Evolutionary conservation across 2,888 invertebrate genomes (phyloP).

Genomic region (Siphlonurus alternatus): DNA sequence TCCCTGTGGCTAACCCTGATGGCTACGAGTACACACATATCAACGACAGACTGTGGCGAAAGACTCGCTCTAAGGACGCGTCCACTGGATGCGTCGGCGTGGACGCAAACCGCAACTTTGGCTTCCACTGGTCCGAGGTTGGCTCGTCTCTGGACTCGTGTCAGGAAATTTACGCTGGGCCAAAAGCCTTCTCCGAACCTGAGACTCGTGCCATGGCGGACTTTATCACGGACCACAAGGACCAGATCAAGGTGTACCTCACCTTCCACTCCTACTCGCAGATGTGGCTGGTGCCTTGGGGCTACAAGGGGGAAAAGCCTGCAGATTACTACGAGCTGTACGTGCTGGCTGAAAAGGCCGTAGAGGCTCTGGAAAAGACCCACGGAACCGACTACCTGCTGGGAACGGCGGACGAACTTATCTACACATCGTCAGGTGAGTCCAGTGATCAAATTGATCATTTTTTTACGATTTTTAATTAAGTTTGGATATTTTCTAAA

Average conservation of each 20-base stretch:
- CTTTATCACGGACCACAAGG: constrained; percentile 19
- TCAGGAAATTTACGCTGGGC: constrained; percentile 25
- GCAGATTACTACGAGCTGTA: constrained; percentile 21
- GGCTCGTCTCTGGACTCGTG: constrained; percentile 27
- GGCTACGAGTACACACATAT: constrained; percentile 27
- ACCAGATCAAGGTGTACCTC: constrained; percentile 24
- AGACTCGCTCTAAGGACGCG: constrained; percentile 21
- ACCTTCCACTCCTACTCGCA: constrained; percentile 31
- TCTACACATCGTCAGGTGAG: constrained; percentile 19
- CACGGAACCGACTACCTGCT: constrained; percentile 23
- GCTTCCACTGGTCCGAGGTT: constrained; percentile 22
- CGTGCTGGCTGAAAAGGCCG: constrained; percentile 19
- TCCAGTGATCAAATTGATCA: too few relatives aligned
- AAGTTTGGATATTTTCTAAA: too few relatives aligned
- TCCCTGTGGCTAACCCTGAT: constrained; percentile 28
- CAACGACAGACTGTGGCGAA: constrained; percentile 28
- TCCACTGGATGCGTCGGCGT: constrained; percentile 16
- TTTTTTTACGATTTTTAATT: too few relatives aligned
- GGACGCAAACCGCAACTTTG: constrained; percentile 26
- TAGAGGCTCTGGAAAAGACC: constrained; percentile 19
- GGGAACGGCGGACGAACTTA: constrained; percentile 23
- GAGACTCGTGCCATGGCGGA: constrained; percentile 24
- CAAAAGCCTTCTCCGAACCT: constrained; percentile 26
- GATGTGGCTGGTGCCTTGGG: constrained; percentile 22
- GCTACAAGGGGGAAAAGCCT: constrained; percentile 19